phyloP scores from a whole-genome alignment of 2,888 invertebrate species.

The Plebejus argus region DNA sequence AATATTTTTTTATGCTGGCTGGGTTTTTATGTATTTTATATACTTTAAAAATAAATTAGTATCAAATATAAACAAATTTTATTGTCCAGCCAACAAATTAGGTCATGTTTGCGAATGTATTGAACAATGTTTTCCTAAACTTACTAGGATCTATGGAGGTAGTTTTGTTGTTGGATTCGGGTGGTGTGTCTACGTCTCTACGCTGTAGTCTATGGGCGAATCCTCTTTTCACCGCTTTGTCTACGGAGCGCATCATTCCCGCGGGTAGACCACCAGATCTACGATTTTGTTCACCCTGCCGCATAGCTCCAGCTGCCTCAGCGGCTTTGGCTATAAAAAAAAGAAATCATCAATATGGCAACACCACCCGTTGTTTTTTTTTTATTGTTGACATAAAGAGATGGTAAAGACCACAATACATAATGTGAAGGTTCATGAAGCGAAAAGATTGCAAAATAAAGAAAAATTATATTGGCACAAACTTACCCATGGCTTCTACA shows the following conservation, averaged over 20 bases:
- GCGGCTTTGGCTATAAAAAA: constrained; percentile 55
- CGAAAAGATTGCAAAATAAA: no score
- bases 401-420: not conserved
- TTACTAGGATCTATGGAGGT: not conserved
- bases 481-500: constrained; percentile 61
- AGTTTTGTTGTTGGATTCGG: constrained; percentile 44
- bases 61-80: not conserved
- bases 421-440: not conserved
- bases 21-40: not conserved
- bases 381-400: not conserved
- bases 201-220: constrained; percentile 54
- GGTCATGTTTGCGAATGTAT: constrained; percentile 13
- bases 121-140: not conserved
- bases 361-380: not conserved
- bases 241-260: constrained; percentile 55
- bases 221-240: constrained; percentile 53
- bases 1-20: no score
- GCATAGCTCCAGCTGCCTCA: constrained; percentile 52
- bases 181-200: constrained; percentile 49
- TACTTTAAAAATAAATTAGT: not conserved
- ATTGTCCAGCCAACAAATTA: not conserved
- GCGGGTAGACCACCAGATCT: constrained; percentile 34
- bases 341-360: not conserved
- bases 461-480: not conserved
- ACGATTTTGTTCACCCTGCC: constrained; percentile 46